Evolutionary conservation across 2,797 vertebrate genomes (phyloP).

Genomic region (Paramormyrops hopkinsi): DNA sequence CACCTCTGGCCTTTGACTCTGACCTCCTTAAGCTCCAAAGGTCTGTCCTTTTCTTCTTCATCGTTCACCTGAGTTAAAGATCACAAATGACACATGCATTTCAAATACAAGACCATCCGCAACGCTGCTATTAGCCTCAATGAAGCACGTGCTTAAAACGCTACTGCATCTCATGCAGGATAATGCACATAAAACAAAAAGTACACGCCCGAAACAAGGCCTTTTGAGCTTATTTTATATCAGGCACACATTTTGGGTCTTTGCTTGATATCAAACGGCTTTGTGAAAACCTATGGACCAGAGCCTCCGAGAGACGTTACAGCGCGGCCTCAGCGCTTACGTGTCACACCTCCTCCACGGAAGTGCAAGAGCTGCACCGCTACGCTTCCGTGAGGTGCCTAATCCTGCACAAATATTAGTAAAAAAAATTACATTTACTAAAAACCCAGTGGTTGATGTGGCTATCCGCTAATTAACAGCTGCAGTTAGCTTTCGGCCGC

Average conservation of each 20-base stretch:
- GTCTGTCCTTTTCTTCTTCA: conserved; percentile 86
- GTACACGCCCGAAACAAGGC: not conserved
- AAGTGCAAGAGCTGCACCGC: conserved; percentile 37
- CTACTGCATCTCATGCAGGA: not conserved
- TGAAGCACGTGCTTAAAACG: not conserved
- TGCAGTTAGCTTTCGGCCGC: not conserved
- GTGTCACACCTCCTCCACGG: conserved; percentile 62
- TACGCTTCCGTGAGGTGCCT: not conserved
- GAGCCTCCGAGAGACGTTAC: not conserved
- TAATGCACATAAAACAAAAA: not conserved
- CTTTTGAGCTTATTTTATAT: not conserved
- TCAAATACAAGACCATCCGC: not conserved
- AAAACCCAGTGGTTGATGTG: not conserved
- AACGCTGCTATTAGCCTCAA: not conserved
- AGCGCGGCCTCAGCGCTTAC: conserved; percentile 55
- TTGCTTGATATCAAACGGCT: not conserved
- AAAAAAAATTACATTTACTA: not conserved
- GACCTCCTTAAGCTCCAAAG: conserved; percentile 76
- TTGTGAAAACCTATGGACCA: not conserved
- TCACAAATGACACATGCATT: not conserved
- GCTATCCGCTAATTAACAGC: not conserved
- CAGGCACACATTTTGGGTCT: not conserved
- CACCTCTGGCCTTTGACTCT: conserved; percentile 78
- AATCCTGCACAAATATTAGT: not conserved
- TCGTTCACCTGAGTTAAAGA: conserved; percentile 72